Base-by-base conservation (phyloP, 2,797 vertebrate species). In the Notolabrus celidotus region DNA sequence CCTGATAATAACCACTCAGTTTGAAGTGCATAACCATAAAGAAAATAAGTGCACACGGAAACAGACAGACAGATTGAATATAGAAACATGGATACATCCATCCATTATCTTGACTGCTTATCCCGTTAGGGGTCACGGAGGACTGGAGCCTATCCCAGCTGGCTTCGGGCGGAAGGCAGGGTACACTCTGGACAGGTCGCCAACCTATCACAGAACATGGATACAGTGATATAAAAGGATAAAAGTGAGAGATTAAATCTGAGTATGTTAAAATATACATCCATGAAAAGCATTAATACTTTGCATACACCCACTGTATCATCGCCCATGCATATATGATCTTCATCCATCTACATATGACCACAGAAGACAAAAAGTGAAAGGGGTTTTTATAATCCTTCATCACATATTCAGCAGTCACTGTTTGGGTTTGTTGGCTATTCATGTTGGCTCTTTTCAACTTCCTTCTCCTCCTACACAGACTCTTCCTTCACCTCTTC, bases 381-480 rank as follows among this genome's bases (percentile, higher is more conserved):
- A 50, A 70, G 20, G 41, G 51, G 39, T 54, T 84, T 70, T 68
- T 43, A 65, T 69, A 71, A 83, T 77, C 66, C 67, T 72, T 29
- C 19, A 60, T 66, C 72, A 57, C 55, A 68, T 77, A 79, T 75
- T 69, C 64, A 80, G 42, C 57, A 57, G 43, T 54, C 53, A 78
- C 9, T 47, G 75, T 86, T 83, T 80, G 50, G 58, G 51, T 76
- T 46, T 63, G 67, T 80, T 82, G 71, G 41, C 76, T 81, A 71
- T 84, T 82, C 65, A 82, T 10, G 19, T 33, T 71, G 52, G 29
- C 45, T 74, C 71, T 75, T 82, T 85, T 89, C 67, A 85, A 50
- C 77, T 77, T 82, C 83, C 56, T 84, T 70, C 83, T 82, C 80
- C 75, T 81, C 52, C 74, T 74, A 46, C 36, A 14, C 62, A 85